A percentile compares a stretch with the other conserved stretches of the same genome.
Conservation (phyloP, 2,888 invertebrate genomes). For the Campoletis raptor region DNA sequence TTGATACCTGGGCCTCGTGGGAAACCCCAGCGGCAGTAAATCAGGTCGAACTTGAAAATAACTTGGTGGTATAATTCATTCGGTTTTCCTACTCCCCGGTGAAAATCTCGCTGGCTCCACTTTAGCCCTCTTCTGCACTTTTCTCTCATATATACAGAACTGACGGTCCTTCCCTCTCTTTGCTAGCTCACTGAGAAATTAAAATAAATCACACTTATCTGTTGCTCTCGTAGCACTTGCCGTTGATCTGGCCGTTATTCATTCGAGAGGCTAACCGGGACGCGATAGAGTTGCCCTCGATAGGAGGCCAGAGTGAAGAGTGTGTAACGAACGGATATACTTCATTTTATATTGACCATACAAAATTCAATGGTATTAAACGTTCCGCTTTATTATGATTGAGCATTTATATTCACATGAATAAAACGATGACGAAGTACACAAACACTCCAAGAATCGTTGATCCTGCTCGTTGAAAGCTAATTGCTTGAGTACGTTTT, state of each 20-base stretch:
- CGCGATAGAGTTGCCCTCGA: constrained; percentile 67
- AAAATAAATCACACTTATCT: constrained; percentile 84
- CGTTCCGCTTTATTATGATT: constrained; percentile 8
- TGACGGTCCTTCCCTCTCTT: constrained; percentile 46
- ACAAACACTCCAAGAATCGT: constrained; percentile 2
- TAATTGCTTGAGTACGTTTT: neutral
- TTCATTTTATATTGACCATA: constrained; percentile 72
- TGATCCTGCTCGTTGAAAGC: neutral
- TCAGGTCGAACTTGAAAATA: constrained; percentile 81
- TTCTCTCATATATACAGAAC: constrained; percentile 42
- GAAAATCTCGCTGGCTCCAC: constrained; percentile 64
- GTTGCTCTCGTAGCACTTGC: constrained; percentile 78
- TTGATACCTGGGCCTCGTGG: constrained; percentile 61
- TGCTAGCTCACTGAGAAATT: constrained; percentile 77
- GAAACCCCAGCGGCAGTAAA: constrained; percentile 73
- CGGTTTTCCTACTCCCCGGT: constrained; percentile 67
- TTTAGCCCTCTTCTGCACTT: constrained; percentile 58
- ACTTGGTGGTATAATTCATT: constrained; percentile 78
- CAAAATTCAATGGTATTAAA: constrained; percentile 19
- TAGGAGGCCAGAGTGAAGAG: constrained; percentile 37
- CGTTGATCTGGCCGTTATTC: constrained; percentile 77
- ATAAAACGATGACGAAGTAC: neutral
- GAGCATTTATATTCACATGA: constrained; percentile 17
- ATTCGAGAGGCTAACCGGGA: constrained; percentile 75
- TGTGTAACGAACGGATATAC: constrained; percentile 69